A percentile compares a stretch with the other conserved stretches of the same genome.
Evolutionary conservation across 2,797 vertebrate species (phyloP).

Genomic region (Poeciliopsis paucimaculata): DNA sequence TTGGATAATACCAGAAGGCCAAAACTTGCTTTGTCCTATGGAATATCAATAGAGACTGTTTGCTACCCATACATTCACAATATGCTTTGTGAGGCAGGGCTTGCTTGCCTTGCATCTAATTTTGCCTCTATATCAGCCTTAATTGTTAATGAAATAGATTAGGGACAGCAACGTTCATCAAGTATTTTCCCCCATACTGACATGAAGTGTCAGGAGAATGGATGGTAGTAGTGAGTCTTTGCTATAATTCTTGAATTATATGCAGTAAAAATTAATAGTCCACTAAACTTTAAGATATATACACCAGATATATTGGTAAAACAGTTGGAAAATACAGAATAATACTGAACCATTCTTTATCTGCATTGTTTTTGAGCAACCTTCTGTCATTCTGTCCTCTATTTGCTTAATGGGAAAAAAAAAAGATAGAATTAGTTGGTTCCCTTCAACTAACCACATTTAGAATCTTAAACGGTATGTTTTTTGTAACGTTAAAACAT

Average conservation of each 20-base stretch:
- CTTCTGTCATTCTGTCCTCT: not conserved
- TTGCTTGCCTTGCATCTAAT: not conserved
- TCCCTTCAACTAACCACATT: not conserved
- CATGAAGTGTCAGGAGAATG: not conserved
- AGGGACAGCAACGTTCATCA: not conserved
- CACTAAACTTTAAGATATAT: not conserved
- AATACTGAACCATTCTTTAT: not conserved
- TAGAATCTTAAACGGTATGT: not conserved
- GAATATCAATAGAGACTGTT: not conserved
- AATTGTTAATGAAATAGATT: not conserved
- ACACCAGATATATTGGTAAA: not conserved
- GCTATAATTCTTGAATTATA: not conserved
- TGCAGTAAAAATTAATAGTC: not conserved
- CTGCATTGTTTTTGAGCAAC: not conserved
- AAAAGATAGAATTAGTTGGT: not conserved
- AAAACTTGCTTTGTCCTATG: not conserved
- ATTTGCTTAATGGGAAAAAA: not conserved
- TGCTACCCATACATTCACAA: not conserved
- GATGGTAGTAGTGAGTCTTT: not conserved
- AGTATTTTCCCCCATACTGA: not conserved
- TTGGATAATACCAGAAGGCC: not conserved
- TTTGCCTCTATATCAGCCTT: not conserved
- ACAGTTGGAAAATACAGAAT: not conserved
- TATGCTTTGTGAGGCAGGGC: not conserved
- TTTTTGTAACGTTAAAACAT: not conserved